A percentile compares a stretch with the other conserved stretches of the same genome.
Conservation (phyloP, 1,140 invertebrate genomes). For the Oncopeltus fasciatus region DNA sequence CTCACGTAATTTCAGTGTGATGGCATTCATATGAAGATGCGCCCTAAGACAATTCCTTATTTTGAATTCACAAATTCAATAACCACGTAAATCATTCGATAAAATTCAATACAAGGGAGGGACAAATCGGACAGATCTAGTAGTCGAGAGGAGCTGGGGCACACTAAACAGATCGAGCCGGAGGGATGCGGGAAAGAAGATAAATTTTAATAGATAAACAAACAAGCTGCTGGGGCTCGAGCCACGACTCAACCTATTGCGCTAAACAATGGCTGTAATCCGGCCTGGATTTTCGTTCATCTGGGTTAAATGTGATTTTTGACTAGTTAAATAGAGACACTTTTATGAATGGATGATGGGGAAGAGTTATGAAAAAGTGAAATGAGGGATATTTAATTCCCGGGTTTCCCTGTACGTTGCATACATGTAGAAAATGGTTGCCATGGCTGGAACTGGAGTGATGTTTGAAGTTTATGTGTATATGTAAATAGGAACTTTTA, state of each 20-base stretch:
- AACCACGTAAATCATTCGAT: too few relatives aligned
- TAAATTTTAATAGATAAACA: constrained; percentile 10
- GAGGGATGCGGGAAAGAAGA: constrained; percentile 3
- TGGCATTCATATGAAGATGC: too few relatives aligned
- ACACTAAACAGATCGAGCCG: neutral
- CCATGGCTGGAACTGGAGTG: constrained; percentile 8
- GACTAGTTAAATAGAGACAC: neutral
- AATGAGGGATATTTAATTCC: constrained; percentile 7
- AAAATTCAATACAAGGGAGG: too few relatives aligned
- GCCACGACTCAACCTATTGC: neutral
- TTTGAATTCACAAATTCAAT: too few relatives aligned
- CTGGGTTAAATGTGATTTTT: too few relatives aligned
- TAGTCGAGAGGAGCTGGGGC: neutral
- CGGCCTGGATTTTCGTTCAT: neutral
- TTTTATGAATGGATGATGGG: neutral
- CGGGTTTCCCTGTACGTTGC: constrained; percentile 8
- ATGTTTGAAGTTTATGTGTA: constrained; percentile 8
- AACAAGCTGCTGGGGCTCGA: neutral
- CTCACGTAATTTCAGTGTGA: too few relatives aligned
- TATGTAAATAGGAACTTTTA: constrained; percentile 1
- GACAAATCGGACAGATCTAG: too few relatives aligned
- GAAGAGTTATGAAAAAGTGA: neutral
- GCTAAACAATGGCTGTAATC: neutral
- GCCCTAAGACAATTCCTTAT: too few relatives aligned
- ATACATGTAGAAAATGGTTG: constrained; percentile 10